Evolutionary conservation across 1,140 invertebrate species (phyloP), one percentile per base, ranked within the genome.

Genomic region (Lanistes nyassanus): DNA sequence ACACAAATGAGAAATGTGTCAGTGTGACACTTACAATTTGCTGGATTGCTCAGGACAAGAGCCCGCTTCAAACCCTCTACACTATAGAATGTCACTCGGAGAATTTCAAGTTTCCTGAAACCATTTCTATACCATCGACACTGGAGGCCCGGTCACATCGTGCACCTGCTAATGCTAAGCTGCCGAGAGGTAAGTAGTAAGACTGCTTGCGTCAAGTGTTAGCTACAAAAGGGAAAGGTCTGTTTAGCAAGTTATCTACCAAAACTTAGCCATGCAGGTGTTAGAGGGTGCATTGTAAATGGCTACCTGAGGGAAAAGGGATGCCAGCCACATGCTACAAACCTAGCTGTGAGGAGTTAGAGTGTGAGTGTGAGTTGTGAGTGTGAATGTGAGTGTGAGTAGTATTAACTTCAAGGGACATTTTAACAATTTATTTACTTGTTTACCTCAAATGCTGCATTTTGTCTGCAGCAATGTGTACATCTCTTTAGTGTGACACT

Each of bases 51-150:
- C 76, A 84, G 81, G 47, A 64, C 4, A 81, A 78, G 42, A 65
- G 72, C n/a, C 82, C 83, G 19, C 29, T 62, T 16, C 81, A 81
- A 5, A 75, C 71, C 16, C 76, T 78, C 19, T 87, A 83, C 76
- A 82, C 71, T 34, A 82, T 88, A 19, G 85, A 87, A 66, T 67
- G 81, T 11, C 84, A 88, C 76, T 87, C 85, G 13, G 81, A 82
- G 26, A 80, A 79, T 67, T 88, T 82, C 80, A 80, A 76, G 21
- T 56, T 85, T 7, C 84, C 85, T 29, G 80, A 82, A n/a, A 85
- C 78, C 66, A 36, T 87, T 9, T 55, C 73, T 21, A 79, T 86
- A 67, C 83, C 83, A 13, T 79, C 77, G n/a, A 77, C 79, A 19
- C 69, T 70, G 21, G 78, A 79, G n/a, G 55, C 64, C 19, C 76